Base-by-base conservation (phyloP, 2,113 vertebrate genomes). In the Eulemur macaco region DNA sequence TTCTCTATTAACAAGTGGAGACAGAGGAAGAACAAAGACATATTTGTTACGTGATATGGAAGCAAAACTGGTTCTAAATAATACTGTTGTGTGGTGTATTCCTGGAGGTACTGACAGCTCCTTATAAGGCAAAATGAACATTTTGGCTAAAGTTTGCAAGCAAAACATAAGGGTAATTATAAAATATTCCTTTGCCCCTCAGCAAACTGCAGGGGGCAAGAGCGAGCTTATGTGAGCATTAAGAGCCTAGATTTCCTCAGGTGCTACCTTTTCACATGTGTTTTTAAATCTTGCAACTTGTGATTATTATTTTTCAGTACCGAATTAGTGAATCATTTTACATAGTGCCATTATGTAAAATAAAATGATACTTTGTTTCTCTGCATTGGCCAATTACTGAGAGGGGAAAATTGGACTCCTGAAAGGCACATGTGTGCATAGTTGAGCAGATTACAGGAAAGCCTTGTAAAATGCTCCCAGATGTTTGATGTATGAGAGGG, bases 191-290 rank as follows among this genome's bases (percentile, higher is more conserved):
- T 97, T 96, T 89, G 58, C 95, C 86, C 92, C 92, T 96, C 21
- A 4, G 85, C 89, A 96, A 97, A 96, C 98, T 98, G 98, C 97
- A 98, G 98, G 98, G 98, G 98, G 98, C 98, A 98, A 97, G 96
- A 98, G 98, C 64, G 98, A 98, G 98, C 98, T 98, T 98, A 96
- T 77, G 76, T 94, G 80, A 86, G 77, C 86, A 45, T 17, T 18
- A 29, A 50, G 86, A 95, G 56, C 86, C 84, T 74, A 42, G 68
- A 85, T 97, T 98, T 97, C 56, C 82, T 88, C 96, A 52, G 80
- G 45, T 77, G 66, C 90, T 93, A n/a, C 64, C 54, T 81, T 97
- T 95, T 98, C 81, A 39, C 68, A 74, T 63, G 82, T 92, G 84
- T 54, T 97, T 94, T 96, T 89, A 96, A 91, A 83, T 68, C 50